Evolutionary conservation across 2,113 vertebrate genomes (phyloP), one percentile per base, ranked within the genome.

Genomic region (Rhinichthys klamathensis): DNA sequence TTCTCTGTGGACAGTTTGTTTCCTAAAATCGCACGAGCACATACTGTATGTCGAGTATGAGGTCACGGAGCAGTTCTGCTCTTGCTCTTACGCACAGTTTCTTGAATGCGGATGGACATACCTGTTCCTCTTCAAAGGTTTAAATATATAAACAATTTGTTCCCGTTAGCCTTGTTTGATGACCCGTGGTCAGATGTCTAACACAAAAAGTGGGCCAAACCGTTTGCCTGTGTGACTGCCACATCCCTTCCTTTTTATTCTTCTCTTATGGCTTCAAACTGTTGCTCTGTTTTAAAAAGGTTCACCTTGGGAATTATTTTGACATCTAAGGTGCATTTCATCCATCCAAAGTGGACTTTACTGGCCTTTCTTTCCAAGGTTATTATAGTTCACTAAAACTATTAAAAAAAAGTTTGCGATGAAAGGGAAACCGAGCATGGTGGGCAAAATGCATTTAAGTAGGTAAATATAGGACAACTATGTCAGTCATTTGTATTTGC

Each of bases 151-250:
- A 44, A 25, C 60, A 16, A 6, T 61, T 76, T 69, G 67, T 63
- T 88, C 85, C 44, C 58, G 73, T 56, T 61, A 35, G 82, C 58
- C 82, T 89, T 84, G 89, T 91, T 84, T 87, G 84, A 80, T 85
- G 90, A 83, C 87, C 73, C 25, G 65, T 80, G 27, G 87, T 93
- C 90, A 92, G 88, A 90, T 92, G 92, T 93, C 91, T 89, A 69
- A 81, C 51, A 72, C 85, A 87, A 54, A 85, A 93, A 91, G 84
- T 93, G 86, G 92, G 92, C 91, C 93, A 78, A 69, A 83, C 44
- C 30, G 56, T 79, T 77, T 74, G 81, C 51, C 35, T 69, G 63
- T 49, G 58, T 86, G 27, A 46, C 82, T 73, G 65, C 25, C 12
- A 12, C 76, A 79, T 83, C 11, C 27, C 8, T 73, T 3, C 4